A percentile compares a stretch with the other conserved stretches of the same genome.
phyloP scores from a whole-genome alignment of 2,113 vertebrate genomes.

The Dunckerocampus dactyliophorus region DNA sequence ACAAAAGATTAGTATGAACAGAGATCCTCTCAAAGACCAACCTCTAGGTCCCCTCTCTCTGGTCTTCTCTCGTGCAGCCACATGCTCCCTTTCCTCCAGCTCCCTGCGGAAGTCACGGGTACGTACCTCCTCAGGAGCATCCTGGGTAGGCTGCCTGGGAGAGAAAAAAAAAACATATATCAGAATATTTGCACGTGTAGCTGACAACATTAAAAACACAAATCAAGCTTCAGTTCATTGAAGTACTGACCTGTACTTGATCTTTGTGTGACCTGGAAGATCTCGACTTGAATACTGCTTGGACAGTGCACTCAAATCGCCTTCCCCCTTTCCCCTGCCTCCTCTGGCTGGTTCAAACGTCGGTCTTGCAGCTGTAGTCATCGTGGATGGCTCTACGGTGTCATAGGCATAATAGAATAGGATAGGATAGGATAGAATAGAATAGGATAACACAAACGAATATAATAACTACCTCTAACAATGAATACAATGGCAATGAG shows the following conservation, averaged over 20 bases:
- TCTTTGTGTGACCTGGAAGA: slow-evolving; percentile 95
- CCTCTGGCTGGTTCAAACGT: slow-evolving; percentile 97
- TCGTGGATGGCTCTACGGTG: slow-evolving; percentile 63
- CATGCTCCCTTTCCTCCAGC: slow-evolving; percentile 91
- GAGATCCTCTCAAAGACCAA: slow-evolving; percentile 40
- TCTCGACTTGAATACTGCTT: slow-evolving; percentile 97
- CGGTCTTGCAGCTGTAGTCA: slow-evolving; percentile 96
- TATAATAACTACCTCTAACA: neutral
- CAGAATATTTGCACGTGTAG: neutral
- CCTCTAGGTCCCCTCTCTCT: slow-evolving; percentile 90
- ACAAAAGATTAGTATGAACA: neutral
- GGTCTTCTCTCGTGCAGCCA: slow-evolving; percentile 84
- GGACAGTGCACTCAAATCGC: slow-evolving; percentile 91
- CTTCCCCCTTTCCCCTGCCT: slow-evolving; percentile 95
- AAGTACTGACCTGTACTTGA: slow-evolving; percentile 87
- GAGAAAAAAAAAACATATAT: neutral
- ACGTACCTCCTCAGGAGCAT: slow-evolving; percentile 92
- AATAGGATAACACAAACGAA: neutral
- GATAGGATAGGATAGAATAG: neutral
- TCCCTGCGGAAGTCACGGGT: slow-evolving; percentile 95
- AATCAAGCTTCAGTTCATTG: neutral
- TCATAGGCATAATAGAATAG: neutral
- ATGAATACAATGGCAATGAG: neutral
- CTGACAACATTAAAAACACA: neutral
- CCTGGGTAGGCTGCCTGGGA: slow-evolving; percentile 88